Conservation (phyloP, 2,113 vertebrate genomes). For the Athene noctua region DNA sequence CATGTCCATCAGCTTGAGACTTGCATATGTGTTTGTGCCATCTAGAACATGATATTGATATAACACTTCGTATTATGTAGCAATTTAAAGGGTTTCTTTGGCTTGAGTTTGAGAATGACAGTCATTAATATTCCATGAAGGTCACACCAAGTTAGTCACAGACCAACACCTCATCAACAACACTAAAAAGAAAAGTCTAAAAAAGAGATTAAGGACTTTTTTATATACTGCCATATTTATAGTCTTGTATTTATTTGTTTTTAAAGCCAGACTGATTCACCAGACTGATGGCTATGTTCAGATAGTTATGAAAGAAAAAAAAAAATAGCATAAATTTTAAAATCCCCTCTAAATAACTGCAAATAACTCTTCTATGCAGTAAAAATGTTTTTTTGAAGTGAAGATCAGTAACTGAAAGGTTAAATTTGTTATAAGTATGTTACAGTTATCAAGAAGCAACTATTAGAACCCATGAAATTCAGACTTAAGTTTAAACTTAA, state of each 20-base stretch:
- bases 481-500: constrained; percentile 17
- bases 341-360: background rate
- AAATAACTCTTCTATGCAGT: background rate
- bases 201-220: background rate
- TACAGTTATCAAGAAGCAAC: background rate
- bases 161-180: constrained; percentile 11
- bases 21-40: background rate
- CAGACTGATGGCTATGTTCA: background rate
- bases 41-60: background rate
- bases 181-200: background rate
- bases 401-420: background rate
- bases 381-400: background rate
- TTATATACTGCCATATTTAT: background rate
- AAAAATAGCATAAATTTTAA: background rate
- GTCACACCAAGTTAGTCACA: background rate
- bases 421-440: background rate
- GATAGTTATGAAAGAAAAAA: background rate
- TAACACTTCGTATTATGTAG: background rate
- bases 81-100: constrained; percentile 23
- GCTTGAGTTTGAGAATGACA: background rate
- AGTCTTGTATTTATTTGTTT: background rate
- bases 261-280: background rate
- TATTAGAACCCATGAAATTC: constrained; percentile 17
- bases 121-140: background rate
- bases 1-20: background rate